Conservation (phyloP, 2,797 vertebrate genomes). For the Enteromius treurensis region DNA sequence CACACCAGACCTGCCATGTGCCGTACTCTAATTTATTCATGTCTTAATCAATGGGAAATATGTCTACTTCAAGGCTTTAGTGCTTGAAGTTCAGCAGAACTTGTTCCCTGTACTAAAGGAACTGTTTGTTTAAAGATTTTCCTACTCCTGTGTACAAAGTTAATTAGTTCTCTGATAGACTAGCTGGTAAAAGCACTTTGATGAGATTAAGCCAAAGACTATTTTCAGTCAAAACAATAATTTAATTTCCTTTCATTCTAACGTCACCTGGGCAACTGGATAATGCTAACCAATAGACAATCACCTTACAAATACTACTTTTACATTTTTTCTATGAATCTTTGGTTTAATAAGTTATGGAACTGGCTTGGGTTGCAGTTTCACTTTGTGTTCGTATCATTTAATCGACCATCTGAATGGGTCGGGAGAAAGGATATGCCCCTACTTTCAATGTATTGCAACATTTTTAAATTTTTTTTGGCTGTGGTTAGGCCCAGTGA, state of each 20-base stretch:
- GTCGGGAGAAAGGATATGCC: not conserved
- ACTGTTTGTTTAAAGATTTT: not conserved
- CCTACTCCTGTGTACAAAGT: not conserved
- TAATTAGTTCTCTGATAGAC: not conserved
- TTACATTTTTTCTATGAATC: not conserved
- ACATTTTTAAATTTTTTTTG: not conserved
- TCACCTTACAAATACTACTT: not conserved
- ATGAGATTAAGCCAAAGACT: not conserved
- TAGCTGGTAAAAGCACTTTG: not conserved
- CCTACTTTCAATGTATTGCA: not conserved
- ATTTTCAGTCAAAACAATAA: not conserved
- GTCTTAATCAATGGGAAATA: constrained; percentile 50
- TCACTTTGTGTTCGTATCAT: not conserved
- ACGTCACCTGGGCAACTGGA: not conserved
- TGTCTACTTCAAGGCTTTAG: constrained; percentile 14
- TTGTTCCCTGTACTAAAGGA: not conserved
- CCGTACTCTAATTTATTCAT: constrained; percentile 46
- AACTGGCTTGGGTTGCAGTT: not conserved
- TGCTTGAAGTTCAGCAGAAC: constrained; percentile 25
- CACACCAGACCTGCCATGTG: constrained; percentile 5
- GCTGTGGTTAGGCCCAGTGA: not conserved
- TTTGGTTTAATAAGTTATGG: not conserved
- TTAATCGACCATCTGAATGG: not conserved
- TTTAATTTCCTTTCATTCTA: not conserved
- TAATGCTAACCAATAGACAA: not conserved